phyloP scores from a whole-genome alignment of 2,113 vertebrate species.

The Anser cygnoides region DNA sequence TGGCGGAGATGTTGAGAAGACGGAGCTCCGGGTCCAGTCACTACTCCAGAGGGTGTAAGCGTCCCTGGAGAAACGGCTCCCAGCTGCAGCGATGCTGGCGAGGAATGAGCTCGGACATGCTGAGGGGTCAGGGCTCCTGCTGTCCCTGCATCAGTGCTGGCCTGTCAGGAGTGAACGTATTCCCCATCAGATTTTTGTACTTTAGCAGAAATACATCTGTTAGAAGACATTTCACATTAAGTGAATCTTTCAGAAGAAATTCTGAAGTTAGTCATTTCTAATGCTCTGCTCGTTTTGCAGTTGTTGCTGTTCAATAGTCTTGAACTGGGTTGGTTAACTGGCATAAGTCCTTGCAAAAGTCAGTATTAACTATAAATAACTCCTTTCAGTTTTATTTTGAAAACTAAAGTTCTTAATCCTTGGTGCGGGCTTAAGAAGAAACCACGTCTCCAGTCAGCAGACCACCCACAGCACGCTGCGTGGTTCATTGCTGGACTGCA shows the following conservation, averaged over 20 bases:
- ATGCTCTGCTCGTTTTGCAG: neutral
- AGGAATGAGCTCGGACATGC: slow-evolving; percentile 95
- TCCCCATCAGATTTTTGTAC: neutral
- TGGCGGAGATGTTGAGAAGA: slow-evolving; percentile 92
- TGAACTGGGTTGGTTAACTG: neutral
- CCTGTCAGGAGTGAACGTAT: slow-evolving; percentile 76
- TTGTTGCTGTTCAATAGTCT: neutral
- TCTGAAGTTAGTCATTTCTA: neutral
- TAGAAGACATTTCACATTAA: neutral
- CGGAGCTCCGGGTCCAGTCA: slow-evolving; percentile 78
- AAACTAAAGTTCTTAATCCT: neutral
- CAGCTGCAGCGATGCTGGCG: slow-evolving; percentile 93
- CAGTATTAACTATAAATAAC: neutral
- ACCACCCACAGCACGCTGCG: rapidly evolving
- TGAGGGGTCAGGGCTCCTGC: slow-evolving; percentile 90
- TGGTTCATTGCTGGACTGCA: neutral
- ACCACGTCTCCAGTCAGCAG: neutral
- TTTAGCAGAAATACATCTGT: neutral
- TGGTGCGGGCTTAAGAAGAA: neutral
- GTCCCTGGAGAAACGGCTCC: slow-evolving; percentile 86
- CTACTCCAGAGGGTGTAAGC: slow-evolving; percentile 80
- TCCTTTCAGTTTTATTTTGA: neutral
- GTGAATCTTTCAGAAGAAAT: neutral
- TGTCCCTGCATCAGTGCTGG: slow-evolving; percentile 92
- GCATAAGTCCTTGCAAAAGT: neutral